Conservation (phyloP, 30 jellyfish, hydroid and myxozoan genomes). For the Chrysaora quinquecirrha region DNA sequence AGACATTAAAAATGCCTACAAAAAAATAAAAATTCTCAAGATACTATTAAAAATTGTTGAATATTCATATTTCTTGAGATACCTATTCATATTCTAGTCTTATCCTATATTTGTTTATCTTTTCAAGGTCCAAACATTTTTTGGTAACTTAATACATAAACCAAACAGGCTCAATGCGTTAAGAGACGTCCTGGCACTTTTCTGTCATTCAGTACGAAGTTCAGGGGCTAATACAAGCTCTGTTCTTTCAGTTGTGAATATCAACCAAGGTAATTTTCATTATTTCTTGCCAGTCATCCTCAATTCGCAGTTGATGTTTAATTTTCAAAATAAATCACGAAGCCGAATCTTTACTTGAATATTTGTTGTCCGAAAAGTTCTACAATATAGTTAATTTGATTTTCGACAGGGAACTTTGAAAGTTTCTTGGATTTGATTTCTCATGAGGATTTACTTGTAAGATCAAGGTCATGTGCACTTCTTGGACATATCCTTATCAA, state of each 20-base stretch:
- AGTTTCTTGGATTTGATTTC: background rate
- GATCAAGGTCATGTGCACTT: background rate
- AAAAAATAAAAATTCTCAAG: too few species aligned
- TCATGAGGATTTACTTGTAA: background rate
- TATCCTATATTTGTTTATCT: too few species aligned
- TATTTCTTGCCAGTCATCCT: too few species aligned
- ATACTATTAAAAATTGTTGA: too few species aligned
- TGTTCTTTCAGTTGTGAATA: background rate
- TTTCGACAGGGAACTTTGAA: background rate
- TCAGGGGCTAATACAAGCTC: background rate
- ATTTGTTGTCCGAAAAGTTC: too few species aligned
- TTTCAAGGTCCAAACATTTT: background rate
- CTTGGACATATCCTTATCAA: background rate
- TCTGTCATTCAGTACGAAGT: slow-evolving; percentile 5
- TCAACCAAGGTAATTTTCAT: background rate
- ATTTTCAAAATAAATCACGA: too few species aligned
- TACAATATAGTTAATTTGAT: too few species aligned
- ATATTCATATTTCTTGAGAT: too few species aligned
- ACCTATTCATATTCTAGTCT: too few species aligned
- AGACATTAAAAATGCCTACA: too few species aligned
- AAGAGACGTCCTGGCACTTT: slow-evolving; percentile 3
- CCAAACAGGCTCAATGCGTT: background rate
- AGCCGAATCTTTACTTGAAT: too few species aligned
- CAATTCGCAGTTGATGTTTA: too few species aligned
- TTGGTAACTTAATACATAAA: background rate